Base-by-base conservation (phyloP, 2,113 vertebrate species). In the Chaetura pelagica region DNA sequence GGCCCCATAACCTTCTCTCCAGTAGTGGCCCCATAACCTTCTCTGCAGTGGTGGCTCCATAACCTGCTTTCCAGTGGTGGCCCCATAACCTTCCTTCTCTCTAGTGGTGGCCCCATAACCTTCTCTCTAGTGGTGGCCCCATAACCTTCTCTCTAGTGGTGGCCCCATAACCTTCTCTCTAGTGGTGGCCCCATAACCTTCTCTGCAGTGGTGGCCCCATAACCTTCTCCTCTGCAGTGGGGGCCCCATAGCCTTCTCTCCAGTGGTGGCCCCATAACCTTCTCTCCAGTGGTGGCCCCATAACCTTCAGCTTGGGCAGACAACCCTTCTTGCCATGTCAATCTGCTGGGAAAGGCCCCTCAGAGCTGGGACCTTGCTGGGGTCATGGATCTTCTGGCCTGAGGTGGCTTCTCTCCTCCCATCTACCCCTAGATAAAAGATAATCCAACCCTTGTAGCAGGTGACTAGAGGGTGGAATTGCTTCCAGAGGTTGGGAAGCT, bases 21-120 rank as follows among this genome's bases (percentile, higher is more conserved):
- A n/a, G n/a, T n/a, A n/a, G n/a, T 0, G 0, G 19, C 54, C 18
- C 22, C 16, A 3, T 59, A 30, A 44, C 29, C n/a, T 83, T 62
- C 14, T n/a, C n/a, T n/a, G n/a, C n/a, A n/a, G n/a, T n/a, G n/a
- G n/a, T 0, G 0, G 19, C 54, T 15, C 22, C 16, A 3, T 59
- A 30, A 44, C 29, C n/a, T 83, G n/a, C n/a, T n/a, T n/a, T n/a
- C n/a, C n/a, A n/a, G n/a, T n/a, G n/a, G n/a, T 0, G 0, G 19
- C 54, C 18, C 22, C 16, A 3, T 59, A 30, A 44, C 29, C n/a
- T 83, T 62, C 14, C n/a, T n/a, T n/a, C n/a, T n/a, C n/a, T n/a
- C n/a, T n/a, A n/a, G n/a, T n/a, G n/a, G n/a, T 0, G 0, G 19
- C 54, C 18, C 22, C 16, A 3, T 59, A 30, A 44, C 29, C n/a